Conservation (phyloP, 2,113 vertebrate species). For the Lasiurus borealis region DNA sequence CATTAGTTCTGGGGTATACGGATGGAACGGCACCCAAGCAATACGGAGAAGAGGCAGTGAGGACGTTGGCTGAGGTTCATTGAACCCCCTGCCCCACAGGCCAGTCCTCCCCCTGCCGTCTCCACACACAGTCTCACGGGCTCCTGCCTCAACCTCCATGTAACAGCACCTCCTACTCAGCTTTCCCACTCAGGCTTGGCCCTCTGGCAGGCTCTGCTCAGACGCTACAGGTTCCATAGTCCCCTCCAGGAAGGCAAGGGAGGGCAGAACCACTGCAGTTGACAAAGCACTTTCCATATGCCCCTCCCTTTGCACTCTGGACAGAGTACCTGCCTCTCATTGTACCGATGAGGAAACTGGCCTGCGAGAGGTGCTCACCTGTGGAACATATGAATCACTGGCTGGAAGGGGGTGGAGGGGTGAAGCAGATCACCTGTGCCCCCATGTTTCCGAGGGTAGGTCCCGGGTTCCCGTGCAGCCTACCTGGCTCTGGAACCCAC, state of each 20-base stretch:
- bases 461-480: not conserved
- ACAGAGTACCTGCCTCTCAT: not conserved
- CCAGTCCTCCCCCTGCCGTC: not conserved
- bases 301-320: not conserved
- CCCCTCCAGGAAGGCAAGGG: not conserved
- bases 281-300: not conserved
- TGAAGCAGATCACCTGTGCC: not conserved
- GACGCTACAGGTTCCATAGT: not conserved
- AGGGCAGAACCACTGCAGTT: not conserved
- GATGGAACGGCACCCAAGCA: not conserved
- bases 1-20: not conserved
- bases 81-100: not conserved
- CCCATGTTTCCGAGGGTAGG: not conserved
- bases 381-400: not conserved
- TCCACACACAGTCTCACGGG: not conserved
- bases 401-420: not conserved
- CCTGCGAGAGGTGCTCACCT: rapidly evolving
- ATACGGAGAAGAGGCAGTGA: not conserved
- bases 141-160: no score
- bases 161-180: not conserved
- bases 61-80: not conserved
- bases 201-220: not conserved
- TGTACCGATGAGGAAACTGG: not conserved
- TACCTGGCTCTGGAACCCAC: not conserved
- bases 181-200: not conserved